phyloP scores from a whole-genome alignment of 23 tunicate species.

The Oikopleura dioica region DNA sequence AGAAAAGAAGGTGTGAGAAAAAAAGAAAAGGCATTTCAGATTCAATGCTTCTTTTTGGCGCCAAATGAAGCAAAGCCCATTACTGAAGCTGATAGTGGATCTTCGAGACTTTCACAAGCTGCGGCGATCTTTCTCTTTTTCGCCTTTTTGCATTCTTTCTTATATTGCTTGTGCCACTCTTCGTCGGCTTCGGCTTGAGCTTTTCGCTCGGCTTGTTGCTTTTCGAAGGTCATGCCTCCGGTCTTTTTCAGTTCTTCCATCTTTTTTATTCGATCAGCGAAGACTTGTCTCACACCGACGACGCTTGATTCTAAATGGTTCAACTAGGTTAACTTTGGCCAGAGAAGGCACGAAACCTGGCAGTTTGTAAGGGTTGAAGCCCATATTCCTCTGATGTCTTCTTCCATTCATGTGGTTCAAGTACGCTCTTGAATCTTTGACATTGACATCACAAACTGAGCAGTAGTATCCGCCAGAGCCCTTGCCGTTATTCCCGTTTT shows the following conservation, averaged over 20 bases:
- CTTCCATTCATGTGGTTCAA: not conserved
- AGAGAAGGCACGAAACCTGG: too few relatives aligned
- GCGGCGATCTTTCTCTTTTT: conserved; percentile 1
- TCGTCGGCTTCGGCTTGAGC: not conserved
- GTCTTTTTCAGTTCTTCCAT: not conserved
- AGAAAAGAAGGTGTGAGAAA: too few relatives aligned
- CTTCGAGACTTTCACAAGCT: not conserved
- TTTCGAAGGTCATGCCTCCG: not conserved
- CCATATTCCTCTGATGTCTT: conserved; percentile 11
- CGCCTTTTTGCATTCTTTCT: conserved; percentile 2
- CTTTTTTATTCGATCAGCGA: not conserved
- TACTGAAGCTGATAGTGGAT: not conserved
- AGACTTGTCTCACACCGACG: not conserved
- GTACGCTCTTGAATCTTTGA: not conserved
- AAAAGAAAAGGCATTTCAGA: not conserved
- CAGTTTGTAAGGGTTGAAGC: conserved; percentile 10
- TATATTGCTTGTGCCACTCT: not conserved
- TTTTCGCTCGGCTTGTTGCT: not conserved
- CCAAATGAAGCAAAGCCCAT: conserved; percentile 13
- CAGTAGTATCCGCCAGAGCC: conserved; percentile 12
- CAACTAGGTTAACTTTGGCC: too few relatives aligned
- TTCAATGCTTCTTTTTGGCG: not conserved
- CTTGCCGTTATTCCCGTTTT: conserved; percentile 7
- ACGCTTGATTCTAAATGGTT: not conserved
- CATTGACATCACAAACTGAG: conserved; percentile 4